These are phyloP conservation scores for Mesodorylaimus sp. DNA, from an alignment of 2,888 invertebrate genomes.

Conservation along the genomic window DNA sequence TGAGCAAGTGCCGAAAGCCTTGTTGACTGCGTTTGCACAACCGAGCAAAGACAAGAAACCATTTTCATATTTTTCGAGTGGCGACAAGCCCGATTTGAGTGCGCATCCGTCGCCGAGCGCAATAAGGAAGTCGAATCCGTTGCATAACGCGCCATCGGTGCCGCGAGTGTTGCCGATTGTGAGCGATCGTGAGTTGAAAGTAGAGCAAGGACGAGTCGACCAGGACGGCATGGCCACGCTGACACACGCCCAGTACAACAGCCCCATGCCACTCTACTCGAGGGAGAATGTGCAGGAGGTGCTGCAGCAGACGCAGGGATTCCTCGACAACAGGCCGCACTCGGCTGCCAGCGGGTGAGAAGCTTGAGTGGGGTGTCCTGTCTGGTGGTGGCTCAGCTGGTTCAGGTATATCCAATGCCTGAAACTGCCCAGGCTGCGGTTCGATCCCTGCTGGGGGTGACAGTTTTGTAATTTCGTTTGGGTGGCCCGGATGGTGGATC, in stretches of 20 bases:
- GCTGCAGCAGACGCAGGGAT: no score
- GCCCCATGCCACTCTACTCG: constrained; percentile 28
- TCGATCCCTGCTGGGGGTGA: no score
- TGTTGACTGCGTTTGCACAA: constrained; percentile 4
- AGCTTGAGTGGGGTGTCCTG: no score
- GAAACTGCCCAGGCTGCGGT: no score
- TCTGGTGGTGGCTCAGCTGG: no score
- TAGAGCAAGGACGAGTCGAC: constrained; percentile 1
- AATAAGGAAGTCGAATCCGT: neutral
- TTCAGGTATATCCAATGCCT: no score
- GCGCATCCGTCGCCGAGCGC: constrained; percentile 4
- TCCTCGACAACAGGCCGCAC: no score
- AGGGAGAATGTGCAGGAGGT: constrained; percentile 23
- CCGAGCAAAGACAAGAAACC: constrained; percentile 67
- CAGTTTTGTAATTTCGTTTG: no score
- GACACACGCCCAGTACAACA: constrained; percentile 24
- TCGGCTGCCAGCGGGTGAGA: no score
- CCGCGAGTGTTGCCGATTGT: constrained; percentile 12
- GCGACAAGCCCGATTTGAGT: constrained; percentile 28
- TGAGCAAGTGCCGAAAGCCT: constrained; percentile 3
- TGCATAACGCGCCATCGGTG: neutral
- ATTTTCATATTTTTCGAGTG: constrained; percentile 86
- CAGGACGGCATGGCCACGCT: neutral
- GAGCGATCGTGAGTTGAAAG: neutral
- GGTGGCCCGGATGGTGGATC: no score